Evolutionary conservation across 2,888 invertebrate species (phyloP).

Genomic region (Halictus quadricinctus): DNA sequence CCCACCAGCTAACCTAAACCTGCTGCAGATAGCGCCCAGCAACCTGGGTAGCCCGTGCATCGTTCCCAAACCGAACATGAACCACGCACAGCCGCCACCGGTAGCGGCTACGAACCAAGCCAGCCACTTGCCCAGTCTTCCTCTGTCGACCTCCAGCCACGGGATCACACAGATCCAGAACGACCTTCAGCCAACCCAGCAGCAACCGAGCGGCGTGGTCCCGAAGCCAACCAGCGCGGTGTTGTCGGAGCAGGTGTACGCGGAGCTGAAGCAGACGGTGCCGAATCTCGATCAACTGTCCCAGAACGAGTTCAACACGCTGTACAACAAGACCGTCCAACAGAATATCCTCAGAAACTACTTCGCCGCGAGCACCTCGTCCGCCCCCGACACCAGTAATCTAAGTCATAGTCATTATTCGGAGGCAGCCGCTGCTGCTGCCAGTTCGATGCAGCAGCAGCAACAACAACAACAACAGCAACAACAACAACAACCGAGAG

Average conservation of each 20-base stretch:
- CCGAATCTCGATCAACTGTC: constrained; percentile 80
- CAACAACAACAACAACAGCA: constrained; percentile 28
- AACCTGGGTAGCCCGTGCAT: constrained; percentile 60
- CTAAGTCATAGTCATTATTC: constrained; percentile 55
- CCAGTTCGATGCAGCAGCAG: constrained; percentile 14
- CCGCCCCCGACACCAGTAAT: constrained; percentile 36
- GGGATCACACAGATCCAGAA: constrained; percentile 73
- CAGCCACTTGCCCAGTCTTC: constrained; percentile 44
- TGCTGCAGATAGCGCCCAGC: constrained; percentile 66
- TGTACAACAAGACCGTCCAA: constrained; percentile 81
- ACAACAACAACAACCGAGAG: constrained; percentile 32
- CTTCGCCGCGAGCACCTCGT: constrained; percentile 69
- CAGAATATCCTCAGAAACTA: constrained; percentile 80
- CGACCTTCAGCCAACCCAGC: constrained; percentile 66
- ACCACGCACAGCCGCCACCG: constrained; percentile 55
- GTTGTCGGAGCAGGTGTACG: constrained; percentile 79
- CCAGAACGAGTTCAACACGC: constrained; percentile 81
- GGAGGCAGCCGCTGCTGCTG: constrained; percentile 31
- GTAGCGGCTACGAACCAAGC: constrained; percentile 43
- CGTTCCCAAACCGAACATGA: constrained; percentile 50
- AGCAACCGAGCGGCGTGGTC: constrained; percentile 27
- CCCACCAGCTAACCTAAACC: constrained; percentile 52
- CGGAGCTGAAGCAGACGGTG: constrained; percentile 79
- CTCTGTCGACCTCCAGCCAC: constrained; percentile 37
- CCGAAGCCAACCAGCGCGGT: constrained; percentile 69